These are phyloP conservation scores for Enteromius fasciolatus DNA, from an alignment of 2,797 vertebrate genomes.

Conservation along the genomic window DNA sequence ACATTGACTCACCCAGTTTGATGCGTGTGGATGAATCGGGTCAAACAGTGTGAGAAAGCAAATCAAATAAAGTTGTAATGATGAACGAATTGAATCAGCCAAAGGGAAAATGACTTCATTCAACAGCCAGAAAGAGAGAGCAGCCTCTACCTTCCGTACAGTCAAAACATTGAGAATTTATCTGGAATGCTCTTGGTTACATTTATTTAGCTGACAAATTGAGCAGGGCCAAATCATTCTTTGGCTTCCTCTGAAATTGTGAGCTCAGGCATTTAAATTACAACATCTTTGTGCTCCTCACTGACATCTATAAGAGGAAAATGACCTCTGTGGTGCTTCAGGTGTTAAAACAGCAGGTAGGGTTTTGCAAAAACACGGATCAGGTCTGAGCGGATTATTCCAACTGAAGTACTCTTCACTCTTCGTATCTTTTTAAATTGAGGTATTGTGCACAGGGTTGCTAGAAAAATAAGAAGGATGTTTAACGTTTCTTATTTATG, in stretches of 20 bases:
- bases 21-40: slow-evolving; percentile 35
- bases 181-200: slow-evolving; percentile 16
- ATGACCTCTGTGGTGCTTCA: background rate
- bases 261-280: slow-evolving; percentile 25
- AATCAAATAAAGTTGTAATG: slow-evolving; percentile 51
- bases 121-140: background rate
- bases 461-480: slow-evolving; percentile 3
- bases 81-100: slow-evolving; percentile 18
- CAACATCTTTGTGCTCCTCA: slow-evolving; percentile 9
- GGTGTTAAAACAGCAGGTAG: slow-evolving; percentile 13
- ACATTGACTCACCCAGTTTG: slow-evolving; percentile 5
- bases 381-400: background rate
- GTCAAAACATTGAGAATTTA: background rate
- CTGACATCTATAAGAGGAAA: slow-evolving; percentile 7
- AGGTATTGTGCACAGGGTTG: background rate
- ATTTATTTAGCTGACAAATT: slow-evolving; percentile 34
- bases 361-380: background rate
- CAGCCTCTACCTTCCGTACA: slow-evolving; percentile 10
- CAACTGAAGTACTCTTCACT: slow-evolving; percentile 7
- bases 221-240: slow-evolving; percentile 13
- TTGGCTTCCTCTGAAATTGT: slow-evolving; percentile 12
- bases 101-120: slow-evolving; percentile 14
- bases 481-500: slow-evolving; percentile 35
- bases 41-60: slow-evolving; percentile 33
- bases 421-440: slow-evolving; percentile 35